phyloP scores from a whole-genome alignment of 2,113 vertebrate species.

The Jacana jacana region DNA sequence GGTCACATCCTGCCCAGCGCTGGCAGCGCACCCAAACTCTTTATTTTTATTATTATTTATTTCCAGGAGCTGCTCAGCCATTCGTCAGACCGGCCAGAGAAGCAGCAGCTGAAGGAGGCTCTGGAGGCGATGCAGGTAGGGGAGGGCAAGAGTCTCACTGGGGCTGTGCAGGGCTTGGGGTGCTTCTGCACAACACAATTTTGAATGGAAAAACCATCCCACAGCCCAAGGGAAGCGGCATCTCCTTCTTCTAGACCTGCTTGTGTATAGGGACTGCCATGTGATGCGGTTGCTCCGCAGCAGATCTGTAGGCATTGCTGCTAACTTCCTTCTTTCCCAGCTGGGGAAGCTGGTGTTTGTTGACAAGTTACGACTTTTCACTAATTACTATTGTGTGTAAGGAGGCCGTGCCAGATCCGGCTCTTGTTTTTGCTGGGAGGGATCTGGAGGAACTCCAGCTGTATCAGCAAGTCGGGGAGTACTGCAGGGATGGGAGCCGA shows the following conservation, averaged over 20 bases:
- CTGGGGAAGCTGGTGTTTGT: not conserved
- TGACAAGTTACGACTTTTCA: not conserved
- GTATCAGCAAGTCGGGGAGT: not conserved
- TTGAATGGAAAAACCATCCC: not conserved
- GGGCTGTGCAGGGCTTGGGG: not conserved
- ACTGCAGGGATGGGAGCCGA: not conserved
- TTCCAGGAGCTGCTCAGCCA: slow-evolving; percentile 91
- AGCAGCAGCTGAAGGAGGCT: slow-evolving; percentile 92
- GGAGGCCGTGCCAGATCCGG: not conserved
- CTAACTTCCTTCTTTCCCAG: not conserved
- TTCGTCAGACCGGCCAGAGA: slow-evolving; percentile 87
- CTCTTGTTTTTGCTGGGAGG: not conserved
- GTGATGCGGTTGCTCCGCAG: not conserved
- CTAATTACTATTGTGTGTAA: not conserved
- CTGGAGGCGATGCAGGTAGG: slow-evolving; percentile 96
- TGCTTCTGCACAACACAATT: not conserved
- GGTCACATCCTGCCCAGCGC: accelerated
- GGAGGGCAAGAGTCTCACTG: accelerated
- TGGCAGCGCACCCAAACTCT: not conserved
- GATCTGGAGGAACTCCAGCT: not conserved
- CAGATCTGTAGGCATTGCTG: not conserved
- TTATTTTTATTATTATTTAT: accelerated
- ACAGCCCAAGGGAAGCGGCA: accelerated
- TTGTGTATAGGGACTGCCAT: accelerated
- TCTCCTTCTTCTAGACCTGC: not conserved